Conservation (phyloP, 2,797 vertebrate genomes). For the Hafferia zeledoni region DNA sequence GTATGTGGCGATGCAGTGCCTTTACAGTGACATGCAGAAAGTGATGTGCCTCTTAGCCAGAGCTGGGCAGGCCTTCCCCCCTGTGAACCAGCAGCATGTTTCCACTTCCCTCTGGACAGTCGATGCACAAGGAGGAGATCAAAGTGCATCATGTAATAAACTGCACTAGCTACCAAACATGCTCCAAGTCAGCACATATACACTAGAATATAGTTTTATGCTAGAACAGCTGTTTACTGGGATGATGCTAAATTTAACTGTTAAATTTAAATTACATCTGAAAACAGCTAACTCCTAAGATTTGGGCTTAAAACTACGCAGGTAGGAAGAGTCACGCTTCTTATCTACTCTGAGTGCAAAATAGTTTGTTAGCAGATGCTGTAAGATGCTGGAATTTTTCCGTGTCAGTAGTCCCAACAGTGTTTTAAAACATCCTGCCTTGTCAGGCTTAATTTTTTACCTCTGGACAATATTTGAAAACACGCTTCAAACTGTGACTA, state of each 20-base stretch:
- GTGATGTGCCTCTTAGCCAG: neutral
- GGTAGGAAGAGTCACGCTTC: neutral
- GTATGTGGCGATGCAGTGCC: neutral
- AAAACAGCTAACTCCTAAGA: neutral
- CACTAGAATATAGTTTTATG: neutral
- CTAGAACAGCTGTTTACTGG: neutral
- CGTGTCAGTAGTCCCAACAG: neutral
- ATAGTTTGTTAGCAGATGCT: neutral
- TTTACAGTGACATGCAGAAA: neutral
- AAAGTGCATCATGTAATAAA: neutral
- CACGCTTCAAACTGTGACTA: neutral
- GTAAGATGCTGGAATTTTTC: neutral
- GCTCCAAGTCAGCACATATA: neutral
- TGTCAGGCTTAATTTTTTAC: neutral
- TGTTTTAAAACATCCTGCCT: neutral
- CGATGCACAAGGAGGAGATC: neutral
- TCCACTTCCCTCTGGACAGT: neutral
- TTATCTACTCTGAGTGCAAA: neutral
- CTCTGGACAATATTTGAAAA: neutral
- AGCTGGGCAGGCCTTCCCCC: neutral
- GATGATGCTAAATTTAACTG: neutral
- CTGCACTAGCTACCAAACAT: neutral
- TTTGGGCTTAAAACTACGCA: neutral
- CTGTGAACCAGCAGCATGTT: neutral
- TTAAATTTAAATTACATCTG: neutral